Percentiles rank a stretch among this genome's conserved stretches.
These are phyloP conservation scores for Drosophila auraria DNA, from an alignment of 1,140 invertebrate species.

Conservation along the genomic window DNA sequence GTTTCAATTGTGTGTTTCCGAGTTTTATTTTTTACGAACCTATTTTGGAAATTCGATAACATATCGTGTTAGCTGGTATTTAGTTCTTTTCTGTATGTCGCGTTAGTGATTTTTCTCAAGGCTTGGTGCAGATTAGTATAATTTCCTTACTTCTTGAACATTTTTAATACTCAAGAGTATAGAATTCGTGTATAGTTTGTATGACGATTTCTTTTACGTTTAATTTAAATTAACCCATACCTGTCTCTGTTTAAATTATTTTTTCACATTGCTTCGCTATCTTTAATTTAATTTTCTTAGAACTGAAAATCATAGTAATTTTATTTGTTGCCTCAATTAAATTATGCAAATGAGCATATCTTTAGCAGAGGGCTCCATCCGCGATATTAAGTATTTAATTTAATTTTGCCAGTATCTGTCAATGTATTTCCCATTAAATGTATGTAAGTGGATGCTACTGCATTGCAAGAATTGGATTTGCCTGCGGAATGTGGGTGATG, in stretches of 20 bases:
- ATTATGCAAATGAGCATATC: conserved; percentile 4
- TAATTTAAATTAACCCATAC: background rate
- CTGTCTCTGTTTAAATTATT: background rate
- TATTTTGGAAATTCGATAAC: too few relatives aligned
- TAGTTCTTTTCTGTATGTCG: too few relatives aligned
- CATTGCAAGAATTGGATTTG: conserved; percentile 25
- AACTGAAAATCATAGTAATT: background rate
- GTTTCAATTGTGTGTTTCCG: too few relatives aligned
- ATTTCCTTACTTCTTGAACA: too few relatives aligned
- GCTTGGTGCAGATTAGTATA: too few relatives aligned
- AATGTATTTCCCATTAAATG: background rate
- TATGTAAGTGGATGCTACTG: conserved; percentile 5
- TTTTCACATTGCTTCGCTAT: background rate
- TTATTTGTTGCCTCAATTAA: background rate
- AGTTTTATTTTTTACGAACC: too few relatives aligned
- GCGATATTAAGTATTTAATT: background rate
- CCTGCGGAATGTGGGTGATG: background rate
- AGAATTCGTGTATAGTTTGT: too few relatives aligned
- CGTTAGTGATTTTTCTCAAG: too few relatives aligned
- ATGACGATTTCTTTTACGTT: too few relatives aligned
- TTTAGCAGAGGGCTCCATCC: background rate
- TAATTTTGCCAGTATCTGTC: background rate
- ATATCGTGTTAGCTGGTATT: too few relatives aligned
- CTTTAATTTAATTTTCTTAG: conserved; percentile 1
- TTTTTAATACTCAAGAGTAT: too few relatives aligned